Evolutionary conservation across 2,797 vertebrate species (phyloP), one percentile per base, ranked within the genome.

Genomic region (Xerus rutilus): DNA sequence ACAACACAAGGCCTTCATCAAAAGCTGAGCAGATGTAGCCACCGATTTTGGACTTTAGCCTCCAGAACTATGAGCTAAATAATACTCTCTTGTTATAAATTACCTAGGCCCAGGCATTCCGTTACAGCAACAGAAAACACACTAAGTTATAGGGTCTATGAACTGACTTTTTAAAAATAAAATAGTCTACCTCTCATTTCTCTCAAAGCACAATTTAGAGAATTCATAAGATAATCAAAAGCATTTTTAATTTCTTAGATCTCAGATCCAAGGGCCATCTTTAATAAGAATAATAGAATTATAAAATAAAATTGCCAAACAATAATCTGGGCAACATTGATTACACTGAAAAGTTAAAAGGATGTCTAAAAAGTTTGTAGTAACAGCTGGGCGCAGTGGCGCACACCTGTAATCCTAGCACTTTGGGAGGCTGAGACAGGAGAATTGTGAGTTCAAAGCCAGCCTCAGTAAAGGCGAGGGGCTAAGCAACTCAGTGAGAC

Each of bases 351-450:
- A 92, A 87, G 52, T 86, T 52, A 65, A 67, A 92, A 65, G 13
- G 18, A 72, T 96, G 23, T 77, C 88, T 85, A 28, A 89, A 67
- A 95, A 15, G 8, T 91, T 77, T 77, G 18, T 77, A 62, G 47
- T 94, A 76, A 49, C 39, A 39, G 39, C 39, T 39, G 39, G 39
- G 39, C 39, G 39, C 39, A 39, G 39, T 3, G 39, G 39, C 39
- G 39, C 39, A 39, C 39, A 39, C 39, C 39, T 39, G 39, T 39
- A 39, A 39, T 39, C 39, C 39, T 39, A 39, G 39, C 39, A 39
- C 39, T 39, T 39, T 39, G 39, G 39, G 39, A 39, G 39, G 39
- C 39, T 39, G 39, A 39, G 39, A 39, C 39, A 39, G 39, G 39
- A 39, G 39, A 39, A 39, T 39, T 3, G 39, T 39, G 39, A 39